phyloP scores from a whole-genome alignment of 2,113 vertebrate species.

The Dromiciops gliroides region DNA sequence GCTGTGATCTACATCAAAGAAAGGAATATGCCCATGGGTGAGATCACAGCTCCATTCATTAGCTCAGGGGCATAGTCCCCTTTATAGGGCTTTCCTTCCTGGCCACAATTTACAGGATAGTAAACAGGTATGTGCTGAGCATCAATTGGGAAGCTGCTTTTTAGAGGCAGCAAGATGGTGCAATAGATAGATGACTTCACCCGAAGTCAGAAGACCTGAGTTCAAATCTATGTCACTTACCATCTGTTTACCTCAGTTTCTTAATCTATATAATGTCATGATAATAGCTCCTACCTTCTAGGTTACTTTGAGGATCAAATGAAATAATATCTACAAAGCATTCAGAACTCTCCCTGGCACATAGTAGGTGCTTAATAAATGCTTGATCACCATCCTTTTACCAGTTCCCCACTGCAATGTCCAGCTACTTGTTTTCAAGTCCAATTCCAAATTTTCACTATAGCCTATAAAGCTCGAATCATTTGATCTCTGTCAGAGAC shows the following conservation, averaged over 20 bases:
- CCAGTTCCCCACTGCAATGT: neutral
- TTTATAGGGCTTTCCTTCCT: too few species aligned
- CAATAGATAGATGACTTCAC: too few species aligned
- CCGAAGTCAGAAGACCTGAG: slow-evolving; percentile 9
- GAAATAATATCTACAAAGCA: neutral
- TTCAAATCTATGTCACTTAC: neutral
- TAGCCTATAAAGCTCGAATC: too few species aligned
- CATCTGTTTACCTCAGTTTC: neutral
- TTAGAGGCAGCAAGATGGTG: too few species aligned
- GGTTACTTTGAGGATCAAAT: neutral
- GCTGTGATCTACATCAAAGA: neutral
- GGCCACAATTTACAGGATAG: too few species aligned
- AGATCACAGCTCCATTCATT: neutral
- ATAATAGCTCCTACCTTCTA: neutral
- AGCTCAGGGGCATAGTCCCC: too few species aligned
- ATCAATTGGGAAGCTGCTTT: too few species aligned
- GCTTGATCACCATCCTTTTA: neutral
- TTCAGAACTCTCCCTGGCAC: neutral
- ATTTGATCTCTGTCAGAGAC: too few species aligned
- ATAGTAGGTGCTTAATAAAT: neutral
- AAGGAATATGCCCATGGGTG: neutral
- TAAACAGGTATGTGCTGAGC: too few species aligned
- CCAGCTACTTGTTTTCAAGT: neutral
- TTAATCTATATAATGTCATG: neutral
- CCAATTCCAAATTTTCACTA: neutral